phyloP scores from a whole-genome alignment of 92 coral and sea anemone genomes.

The Isaurus tuberculatus region DNA sequence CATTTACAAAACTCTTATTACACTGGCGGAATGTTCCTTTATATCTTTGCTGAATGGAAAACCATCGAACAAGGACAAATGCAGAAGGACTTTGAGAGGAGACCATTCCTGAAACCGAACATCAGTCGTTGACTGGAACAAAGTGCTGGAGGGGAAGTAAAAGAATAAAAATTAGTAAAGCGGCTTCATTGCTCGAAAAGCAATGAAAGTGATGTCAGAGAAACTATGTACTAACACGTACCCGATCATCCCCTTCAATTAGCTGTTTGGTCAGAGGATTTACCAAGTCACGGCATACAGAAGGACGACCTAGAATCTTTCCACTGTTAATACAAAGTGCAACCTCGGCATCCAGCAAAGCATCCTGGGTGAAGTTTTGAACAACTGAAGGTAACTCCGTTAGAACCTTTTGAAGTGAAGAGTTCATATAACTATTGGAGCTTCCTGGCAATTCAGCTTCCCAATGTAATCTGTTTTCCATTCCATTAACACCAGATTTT shows the following conservation, averaged over 20 bases:
- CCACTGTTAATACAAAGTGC: conserved; percentile 58
- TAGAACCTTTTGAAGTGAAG: conserved; percentile 25
- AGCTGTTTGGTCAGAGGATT: conserved; percentile 77
- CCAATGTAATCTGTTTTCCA: conserved; percentile 23
- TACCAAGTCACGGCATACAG: conserved; percentile 32
- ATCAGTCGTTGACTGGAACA: conserved; percentile 17
- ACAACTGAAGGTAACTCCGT: conserved; percentile 17
- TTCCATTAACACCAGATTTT: neutral
- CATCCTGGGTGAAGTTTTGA: conserved; percentile 56
- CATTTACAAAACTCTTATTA: too few species aligned
- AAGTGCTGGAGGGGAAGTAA: conserved; percentile 27
- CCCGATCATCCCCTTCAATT: conserved; percentile 73
- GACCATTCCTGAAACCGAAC: neutral
- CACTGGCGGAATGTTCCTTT: too few species aligned
- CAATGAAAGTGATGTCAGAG: neutral
- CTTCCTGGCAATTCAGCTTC: conserved; percentile 39
- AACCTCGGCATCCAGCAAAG: conserved; percentile 76
- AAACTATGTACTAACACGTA: conserved; percentile 36
- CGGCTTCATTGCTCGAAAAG: neutral
- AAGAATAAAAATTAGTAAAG: neutral
- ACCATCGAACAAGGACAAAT: too few species aligned
- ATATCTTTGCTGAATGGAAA: too few species aligned
- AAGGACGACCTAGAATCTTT: conserved; percentile 40
- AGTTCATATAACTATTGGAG: conserved; percentile 22
- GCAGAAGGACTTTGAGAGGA: too few species aligned